Evolutionary conservation across 1,140 invertebrate genomes (phyloP), one percentile per base, ranked within the genome.

Genomic region (Trichonephila clavata): DNA sequence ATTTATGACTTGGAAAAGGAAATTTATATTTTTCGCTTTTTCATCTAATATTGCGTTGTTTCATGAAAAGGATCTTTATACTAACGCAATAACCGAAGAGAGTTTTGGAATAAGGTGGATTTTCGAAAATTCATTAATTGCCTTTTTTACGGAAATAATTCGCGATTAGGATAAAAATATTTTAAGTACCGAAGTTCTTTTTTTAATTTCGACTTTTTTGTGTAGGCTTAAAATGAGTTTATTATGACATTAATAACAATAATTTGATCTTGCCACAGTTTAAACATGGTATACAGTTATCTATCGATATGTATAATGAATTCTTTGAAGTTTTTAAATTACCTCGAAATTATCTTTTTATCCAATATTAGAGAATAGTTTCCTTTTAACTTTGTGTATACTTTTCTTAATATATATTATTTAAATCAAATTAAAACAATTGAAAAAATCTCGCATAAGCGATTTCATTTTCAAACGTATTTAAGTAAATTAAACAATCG

Each of bases 11-110:
- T 77, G 32, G 27, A 77, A 77, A 77, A 77, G 71, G 27, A 32
- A 77, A 77, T 39, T 77, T 77, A 77, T 43, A 43, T 77, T 77
- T 39, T 77, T 77, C 71, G 18, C 24, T 77, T 77, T 77, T 39
- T 77, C 32, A 77, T 77, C 32, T 27, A 77, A 39, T 77, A 68
- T 68, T 68, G 14, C 32, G 32, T 77, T 77, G 71, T 77, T 77
- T 18, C 71, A 77, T 77, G 71, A 77, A 77, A 77, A 39, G 71
- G 18, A 77, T 77, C 71, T 77, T 77, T 77, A 77, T 77, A 77
- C 71, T 77, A 27, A 20, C 16, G 27, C 18, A 32, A 32, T 77
- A 77, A 77, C 24, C 10, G 32, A 16, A 32, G 71, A 77, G 32
- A 77, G 32, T 77, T 27, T 77, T 32, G 24, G 71, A 39, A 77